phyloP scores from a whole-genome alignment of 2,888 invertebrate species.

The Amphipyra tragopoginis region DNA sequence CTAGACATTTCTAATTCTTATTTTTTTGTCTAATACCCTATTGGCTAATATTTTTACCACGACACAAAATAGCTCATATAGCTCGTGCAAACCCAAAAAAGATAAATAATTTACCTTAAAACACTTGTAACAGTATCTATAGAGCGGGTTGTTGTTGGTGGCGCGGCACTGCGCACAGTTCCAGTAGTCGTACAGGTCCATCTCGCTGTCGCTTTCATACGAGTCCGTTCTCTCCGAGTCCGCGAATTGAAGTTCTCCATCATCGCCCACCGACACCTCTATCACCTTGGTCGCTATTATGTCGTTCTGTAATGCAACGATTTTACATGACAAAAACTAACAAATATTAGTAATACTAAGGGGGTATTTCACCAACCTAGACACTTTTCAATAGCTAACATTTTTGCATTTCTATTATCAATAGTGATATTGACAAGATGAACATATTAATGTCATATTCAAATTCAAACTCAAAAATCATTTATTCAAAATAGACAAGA shows the following conservation, averaged over 20 bases:
- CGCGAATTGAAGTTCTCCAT: slow-evolving; percentile 80
- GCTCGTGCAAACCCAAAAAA: no score
- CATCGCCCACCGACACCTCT: slow-evolving; percentile 77
- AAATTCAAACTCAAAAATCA: no score
- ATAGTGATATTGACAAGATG: no score
- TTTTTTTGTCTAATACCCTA: no score
- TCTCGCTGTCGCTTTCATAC: slow-evolving; percentile 83
- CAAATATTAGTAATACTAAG: neutral
- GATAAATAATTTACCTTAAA: slow-evolving; percentile 89
- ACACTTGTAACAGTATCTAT: slow-evolving; percentile 92
- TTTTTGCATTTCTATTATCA: no score
- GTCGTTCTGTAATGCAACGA: slow-evolving; percentile 75
- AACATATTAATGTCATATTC: no score
- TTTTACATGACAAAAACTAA: neutral
- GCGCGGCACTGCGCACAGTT: slow-evolving; percentile 91
- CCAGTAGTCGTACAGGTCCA: slow-evolving; percentile 91
- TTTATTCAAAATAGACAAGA: no score
- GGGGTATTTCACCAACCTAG: no score
- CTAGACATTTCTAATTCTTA: no score
- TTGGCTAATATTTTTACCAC: no score
- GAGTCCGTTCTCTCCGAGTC: slow-evolving; percentile 83
- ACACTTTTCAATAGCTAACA: no score
- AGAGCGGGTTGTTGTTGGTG: slow-evolving; percentile 91
- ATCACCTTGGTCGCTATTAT: slow-evolving; percentile 82
- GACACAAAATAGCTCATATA: no score